Evolutionary conservation across 2,888 invertebrate genomes (phyloP).

Genomic region (Dryococelus australis): DNA sequence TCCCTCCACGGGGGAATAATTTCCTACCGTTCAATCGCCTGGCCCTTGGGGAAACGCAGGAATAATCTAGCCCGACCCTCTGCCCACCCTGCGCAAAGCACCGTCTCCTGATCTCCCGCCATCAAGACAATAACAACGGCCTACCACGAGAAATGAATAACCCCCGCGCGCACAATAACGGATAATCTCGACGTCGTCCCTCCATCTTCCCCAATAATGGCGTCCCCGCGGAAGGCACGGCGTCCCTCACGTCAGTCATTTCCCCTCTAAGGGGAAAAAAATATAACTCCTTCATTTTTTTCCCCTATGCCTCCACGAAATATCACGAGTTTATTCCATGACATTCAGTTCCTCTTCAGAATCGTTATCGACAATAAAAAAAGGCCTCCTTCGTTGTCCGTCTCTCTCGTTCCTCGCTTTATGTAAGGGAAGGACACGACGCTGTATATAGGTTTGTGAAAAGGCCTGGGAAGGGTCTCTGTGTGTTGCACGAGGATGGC

Average conservation of each 20-base stretch:
- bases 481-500: neutral
- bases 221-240: neutral
- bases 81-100: neutral
- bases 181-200: neutral
- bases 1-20: neutral
- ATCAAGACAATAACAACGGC: neutral
- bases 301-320: neutral
- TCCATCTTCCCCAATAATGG: conserved; percentile 2
- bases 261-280: neutral
- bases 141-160: neutral
- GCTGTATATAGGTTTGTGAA: neutral
- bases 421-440: neutral
- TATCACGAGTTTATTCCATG: conserved; percentile 12
- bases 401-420: conserved; percentile 9
- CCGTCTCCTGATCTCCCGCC: neutral
- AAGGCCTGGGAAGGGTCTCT: neutral
- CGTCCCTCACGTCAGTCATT: conserved; percentile 4
- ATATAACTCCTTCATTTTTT: neutral
- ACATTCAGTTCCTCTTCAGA: conserved; percentile 3
- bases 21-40: conserved; percentile 1
- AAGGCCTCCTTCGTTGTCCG: neutral
- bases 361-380: neutral
- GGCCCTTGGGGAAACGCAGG: neutral
- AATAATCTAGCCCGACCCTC: neutral
- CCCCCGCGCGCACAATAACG: neutral